Percentiles rank a stretch among this genome's conserved stretches.
These are phyloP conservation scores for Mongoloraphidia duomilia DNA, from an alignment of 2,888 invertebrate species.

Conservation along the genomic window DNA sequence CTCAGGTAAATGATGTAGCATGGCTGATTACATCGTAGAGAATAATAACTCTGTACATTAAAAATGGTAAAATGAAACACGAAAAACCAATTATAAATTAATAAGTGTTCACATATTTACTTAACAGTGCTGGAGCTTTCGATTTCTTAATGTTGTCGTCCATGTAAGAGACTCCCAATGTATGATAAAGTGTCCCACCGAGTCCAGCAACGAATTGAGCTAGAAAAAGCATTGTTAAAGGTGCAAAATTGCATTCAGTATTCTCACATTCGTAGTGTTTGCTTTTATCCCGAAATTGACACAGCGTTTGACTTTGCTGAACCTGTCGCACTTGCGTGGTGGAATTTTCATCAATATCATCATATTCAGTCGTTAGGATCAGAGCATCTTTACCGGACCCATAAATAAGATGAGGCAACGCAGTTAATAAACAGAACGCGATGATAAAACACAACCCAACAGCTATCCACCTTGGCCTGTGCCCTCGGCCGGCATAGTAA, in stretches of 20 bases:
- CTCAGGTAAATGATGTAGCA: no score
- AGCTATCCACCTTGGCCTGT: slow-evolving; percentile 60
- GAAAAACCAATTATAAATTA: no score
- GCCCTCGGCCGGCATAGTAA: slow-evolving; percentile 55
- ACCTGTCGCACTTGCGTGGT: slow-evolving; percentile 32
- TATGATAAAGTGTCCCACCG: slow-evolving; percentile 52
- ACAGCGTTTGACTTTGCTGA: slow-evolving; percentile 39
- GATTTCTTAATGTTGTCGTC: slow-evolving; percentile 61
- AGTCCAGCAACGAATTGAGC: slow-evolving; percentile 58
- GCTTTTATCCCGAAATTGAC: slow-evolving; percentile 17
- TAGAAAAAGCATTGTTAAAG: slow-evolving; percentile 38
- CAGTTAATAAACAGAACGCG: slow-evolving; percentile 48
- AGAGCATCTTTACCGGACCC: slow-evolving; percentile 53
- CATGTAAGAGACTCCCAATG: slow-evolving; percentile 58
- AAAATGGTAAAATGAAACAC: no score
- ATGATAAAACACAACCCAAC: slow-evolving; percentile 43
- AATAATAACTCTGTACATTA: no score
- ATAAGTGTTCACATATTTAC: slow-evolving; percentile 28
- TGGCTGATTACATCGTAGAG: no score
- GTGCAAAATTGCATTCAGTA: slow-evolving; percentile 28
- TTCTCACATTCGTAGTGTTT: slow-evolving; percentile 21
- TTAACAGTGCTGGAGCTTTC: slow-evolving; percentile 52
- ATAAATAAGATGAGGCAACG: slow-evolving; percentile 52
- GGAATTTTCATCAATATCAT: slow-evolving; percentile 30
- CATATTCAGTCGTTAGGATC: slow-evolving; percentile 43